Evolutionary conservation across 2,797 vertebrate genomes (phyloP), one percentile per base, ranked within the genome.

Genomic region (Lophotriccus pileatus): DNA sequence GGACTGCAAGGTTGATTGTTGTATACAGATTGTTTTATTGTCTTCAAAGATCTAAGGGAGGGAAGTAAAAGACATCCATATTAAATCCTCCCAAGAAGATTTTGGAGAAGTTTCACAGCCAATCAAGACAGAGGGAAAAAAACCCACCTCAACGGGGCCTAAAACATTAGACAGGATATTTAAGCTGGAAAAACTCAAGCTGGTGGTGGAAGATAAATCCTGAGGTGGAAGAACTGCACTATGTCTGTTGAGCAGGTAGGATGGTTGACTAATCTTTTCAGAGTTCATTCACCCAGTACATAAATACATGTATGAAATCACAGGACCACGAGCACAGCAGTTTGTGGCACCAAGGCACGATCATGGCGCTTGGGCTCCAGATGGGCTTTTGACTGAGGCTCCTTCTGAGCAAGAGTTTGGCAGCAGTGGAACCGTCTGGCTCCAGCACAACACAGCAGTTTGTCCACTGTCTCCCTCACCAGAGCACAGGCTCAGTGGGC

Each of bases 321-420:
- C 32, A 56, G 67, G 24, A 22, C 41, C 4, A 6, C 0, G 0
- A 55, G 55, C 70, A 73, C 66, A 70, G 75, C 44, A 36, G n/a
- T 22, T 55, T 4, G 0, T 4, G 55, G 32, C 74, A 58, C 36
- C 24, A 39, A 18, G 70, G 79, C 32, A 14, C 0, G 0, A 34
- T n/a, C 25, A 19, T n/a, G n/a, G 70, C 14, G 4, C 68, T 43
- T 4, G 5, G 70, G 81, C 75, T 73, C 37, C 59, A 47, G 7
- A 22, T 34, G 63, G 46, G 49, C 59, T 69, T 58, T 49, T 17
- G 23, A 13, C 30, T 12, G 16, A 30, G 43, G 52, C 55, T 92
- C 50, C 19, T n/a, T 24, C 9, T 49, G 58, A 85, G 75, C 84
- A 41, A 1, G 9, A 32, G 37, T 9, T 13, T 4, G 44, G 68